phyloP scores from a whole-genome alignment of 37 sponge, comb jelly and placozoan genomes.

The Hormiphora californensis region DNA sequence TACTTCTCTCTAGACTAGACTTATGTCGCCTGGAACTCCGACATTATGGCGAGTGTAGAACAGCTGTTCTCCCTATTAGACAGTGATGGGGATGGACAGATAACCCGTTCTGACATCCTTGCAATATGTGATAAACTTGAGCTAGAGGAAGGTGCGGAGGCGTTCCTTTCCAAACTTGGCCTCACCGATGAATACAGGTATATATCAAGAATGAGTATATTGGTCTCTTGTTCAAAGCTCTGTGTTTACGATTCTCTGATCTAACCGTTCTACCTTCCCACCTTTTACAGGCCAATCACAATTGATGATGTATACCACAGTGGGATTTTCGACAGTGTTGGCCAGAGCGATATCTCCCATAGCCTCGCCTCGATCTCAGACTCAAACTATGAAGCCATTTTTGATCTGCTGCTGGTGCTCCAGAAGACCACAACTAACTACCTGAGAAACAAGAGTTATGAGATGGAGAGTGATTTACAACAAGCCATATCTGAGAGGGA shows the following conservation, averaged over 20 bases:
- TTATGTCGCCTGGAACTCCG: too few species aligned
- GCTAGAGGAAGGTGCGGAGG: conserved; percentile 43
- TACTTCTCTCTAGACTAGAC: too few species aligned
- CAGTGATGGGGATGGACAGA: conserved; percentile 49
- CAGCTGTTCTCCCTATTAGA: conserved; percentile 39
- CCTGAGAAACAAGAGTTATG: background rate
- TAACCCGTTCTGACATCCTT: background rate
- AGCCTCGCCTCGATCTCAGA: conserved; percentile 14
- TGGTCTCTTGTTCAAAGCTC: too few species aligned
- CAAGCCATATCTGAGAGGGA: conserved; percentile 20
- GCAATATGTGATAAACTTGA: conserved; percentile 25
- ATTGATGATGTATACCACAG: conserved; percentile 36
- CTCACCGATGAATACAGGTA: conserved; percentile 39
- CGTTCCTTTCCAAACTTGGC: conserved; percentile 37
- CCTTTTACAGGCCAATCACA: conserved; percentile 25
- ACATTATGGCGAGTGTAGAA: too few species aligned
- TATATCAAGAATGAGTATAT: too few species aligned
- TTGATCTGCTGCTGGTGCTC: conserved; percentile 23
- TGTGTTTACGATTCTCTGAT: background rate
- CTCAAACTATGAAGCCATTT: conserved; percentile 31
- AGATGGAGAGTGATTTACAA: background rate
- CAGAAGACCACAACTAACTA: conserved; percentile 31
- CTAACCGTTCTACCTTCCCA: background rate
- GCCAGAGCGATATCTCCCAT: conserved; percentile 18
- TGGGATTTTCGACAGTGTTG: conserved; percentile 52